phyloP scores from a whole-genome alignment of 2,888 invertebrate species.

The Macaria liturata region DNA sequence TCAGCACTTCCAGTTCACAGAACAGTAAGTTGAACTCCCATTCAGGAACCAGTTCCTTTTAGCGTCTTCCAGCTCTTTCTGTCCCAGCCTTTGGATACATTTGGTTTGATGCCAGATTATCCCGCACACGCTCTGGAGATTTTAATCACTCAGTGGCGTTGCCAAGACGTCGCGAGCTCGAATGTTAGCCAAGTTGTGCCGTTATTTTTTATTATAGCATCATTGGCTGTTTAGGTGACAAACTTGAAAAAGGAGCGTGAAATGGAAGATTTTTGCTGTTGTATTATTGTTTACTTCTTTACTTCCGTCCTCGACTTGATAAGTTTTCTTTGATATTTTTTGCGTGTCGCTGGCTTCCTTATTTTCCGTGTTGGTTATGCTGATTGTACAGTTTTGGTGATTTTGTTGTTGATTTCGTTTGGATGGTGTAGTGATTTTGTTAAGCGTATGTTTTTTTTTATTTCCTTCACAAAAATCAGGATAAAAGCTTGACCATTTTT shows the following conservation, averaged over 20 bases:
- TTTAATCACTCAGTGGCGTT: conserved; percentile 66
- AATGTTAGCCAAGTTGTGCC: conserved; percentile 33
- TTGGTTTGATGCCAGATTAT: conserved; percentile 73
- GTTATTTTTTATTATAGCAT: conserved; percentile 34
- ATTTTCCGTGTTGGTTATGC: too few relatives aligned
- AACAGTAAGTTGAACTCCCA: too few relatives aligned
- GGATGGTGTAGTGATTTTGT: too few relatives aligned
- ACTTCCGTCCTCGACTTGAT: not conserved
- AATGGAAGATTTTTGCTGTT: conserved; percentile 6
- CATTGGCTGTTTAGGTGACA: conserved; percentile 35
- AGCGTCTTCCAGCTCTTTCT: conserved; percentile 9
- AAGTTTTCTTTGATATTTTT: not conserved
- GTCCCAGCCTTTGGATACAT: conserved; percentile 26
- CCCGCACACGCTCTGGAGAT: conserved; percentile 64
- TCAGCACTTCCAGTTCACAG: too few relatives aligned
- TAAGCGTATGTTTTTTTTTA: too few relatives aligned
- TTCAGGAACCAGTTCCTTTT: too few relatives aligned
- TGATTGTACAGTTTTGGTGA: too few relatives aligned
- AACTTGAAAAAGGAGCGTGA: conserved; percentile 21
- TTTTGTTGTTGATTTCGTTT: too few relatives aligned
- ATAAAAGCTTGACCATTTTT: too few relatives aligned
- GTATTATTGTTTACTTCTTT: conserved; percentile 9
- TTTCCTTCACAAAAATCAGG: too few relatives aligned
- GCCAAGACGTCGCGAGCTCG: conserved; percentile 55
- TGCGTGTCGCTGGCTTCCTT: too few relatives aligned